Evolutionary conservation across 1,140 invertebrate species (phyloP), one percentile per base, ranked within the genome.

Genomic region (Alviniconcha marisindica): DNA sequence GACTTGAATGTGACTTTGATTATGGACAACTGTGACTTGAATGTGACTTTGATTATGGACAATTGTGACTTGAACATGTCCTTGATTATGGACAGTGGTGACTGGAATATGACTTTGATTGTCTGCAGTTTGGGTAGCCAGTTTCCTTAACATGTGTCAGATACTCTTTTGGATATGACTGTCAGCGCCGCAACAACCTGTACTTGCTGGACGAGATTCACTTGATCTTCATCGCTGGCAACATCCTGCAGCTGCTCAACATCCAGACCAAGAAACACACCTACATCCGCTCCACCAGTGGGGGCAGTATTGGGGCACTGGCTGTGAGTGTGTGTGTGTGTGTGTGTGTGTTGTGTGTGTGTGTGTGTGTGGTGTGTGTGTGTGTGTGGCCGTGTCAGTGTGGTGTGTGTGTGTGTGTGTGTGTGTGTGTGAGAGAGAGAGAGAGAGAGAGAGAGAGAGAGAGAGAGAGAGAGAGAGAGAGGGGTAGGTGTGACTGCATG

Each of bases 141-240:
- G 24, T 21, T 40, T 69, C 51, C 54, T 77, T 56, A 66, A 42
- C 38, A 14, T 15, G n/a, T 18, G 28, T 56, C 54, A 93, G 92
- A 92, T 94, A 96, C 94, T 97, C 97, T 0, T 97, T 96, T 93
- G 97, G 96, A n/a, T 98, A 97, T 89, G 95, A 98, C 90, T 97
- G 96, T 90, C 96, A 95, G 85, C 94, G 95, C 74, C 94, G 96
- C 69, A 96, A 96, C 87, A 98, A 98, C 92, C 91, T 98, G 15
- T 95, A 96, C 78, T 93, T 96, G 0, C 94, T 96, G 60, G 96
- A 97, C 91, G 93, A 95, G 15, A 92, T 95, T 12, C 96, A 95
- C 0, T 89, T 98, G 15, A 94, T 96, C 18, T 98, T 96, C 94
- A 94, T 95, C 0, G 96, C 97, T 2, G 97, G 97, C 38, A 97